phyloP scores from a whole-genome alignment of 1,140 invertebrate species.

The Hyposmocoma kahamanoa region DNA sequence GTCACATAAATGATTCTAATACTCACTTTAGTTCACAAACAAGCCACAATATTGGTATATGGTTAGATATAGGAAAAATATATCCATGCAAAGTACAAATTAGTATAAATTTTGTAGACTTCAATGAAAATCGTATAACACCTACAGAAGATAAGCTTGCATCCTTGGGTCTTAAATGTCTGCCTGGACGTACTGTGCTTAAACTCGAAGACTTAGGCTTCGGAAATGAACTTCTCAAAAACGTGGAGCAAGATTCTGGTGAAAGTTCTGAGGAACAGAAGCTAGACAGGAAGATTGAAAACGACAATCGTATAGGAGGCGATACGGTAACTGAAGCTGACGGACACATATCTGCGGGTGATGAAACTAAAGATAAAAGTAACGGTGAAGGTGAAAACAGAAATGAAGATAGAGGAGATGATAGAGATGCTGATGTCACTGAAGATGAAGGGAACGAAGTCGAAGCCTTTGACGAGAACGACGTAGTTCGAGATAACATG shows the following conservation, averaged over 20 bases:
- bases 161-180: slow-evolving; percentile 30
- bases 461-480: not conserved
- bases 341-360: no score
- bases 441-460: not conserved
- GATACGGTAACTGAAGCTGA: not conserved
- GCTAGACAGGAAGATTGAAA: no score
- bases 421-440: not conserved
- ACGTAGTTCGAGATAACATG: slow-evolving; percentile 10
- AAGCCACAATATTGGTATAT: no score
- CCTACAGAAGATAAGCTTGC: slow-evolving; percentile 24
- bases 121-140: slow-evolving; percentile 26
- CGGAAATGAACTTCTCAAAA: not conserved
- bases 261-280: no score
- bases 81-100: not conserved
- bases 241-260: no score
- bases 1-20: no score
- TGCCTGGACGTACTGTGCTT: slow-evolving; percentile 44
- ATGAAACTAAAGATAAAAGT: no score
- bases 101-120: slow-evolving; percentile 27
- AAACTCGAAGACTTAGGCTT: slow-evolving; percentile 18
- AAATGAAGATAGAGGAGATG: no score
- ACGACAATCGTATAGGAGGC: no score
- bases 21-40: no score
- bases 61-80: slow-evolving; percentile 35
- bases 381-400: no score